These are phyloP conservation scores for Crepidodera aurea DNA, from an alignment of 2,888 invertebrate species.

Conservation along the genomic window DNA sequence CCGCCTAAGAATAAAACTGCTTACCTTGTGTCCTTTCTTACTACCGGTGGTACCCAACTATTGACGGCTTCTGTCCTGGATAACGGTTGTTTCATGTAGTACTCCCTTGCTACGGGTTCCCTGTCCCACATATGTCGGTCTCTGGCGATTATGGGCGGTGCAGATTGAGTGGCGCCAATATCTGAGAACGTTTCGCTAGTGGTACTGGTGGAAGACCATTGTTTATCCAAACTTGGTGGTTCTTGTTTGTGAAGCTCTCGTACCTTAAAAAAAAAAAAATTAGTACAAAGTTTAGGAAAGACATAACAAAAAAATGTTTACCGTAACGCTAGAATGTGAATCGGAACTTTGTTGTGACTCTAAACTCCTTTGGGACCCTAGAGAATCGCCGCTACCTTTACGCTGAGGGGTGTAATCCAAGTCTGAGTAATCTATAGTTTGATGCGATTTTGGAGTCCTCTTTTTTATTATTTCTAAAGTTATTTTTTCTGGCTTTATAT, in stretches of 20 bases:
- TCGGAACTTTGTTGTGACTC: conserved; percentile 64
- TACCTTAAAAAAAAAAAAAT: conserved; percentile 28
- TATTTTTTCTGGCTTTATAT: conserved; percentile 52
- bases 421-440: conserved; percentile 57
- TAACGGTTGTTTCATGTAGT: conserved; percentile 44
- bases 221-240: conserved; percentile 45
- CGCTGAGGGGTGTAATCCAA: conserved; percentile 58
- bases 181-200: conserved; percentile 58
- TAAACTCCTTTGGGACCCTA: conserved; percentile 64
- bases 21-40: conserved; percentile 31
- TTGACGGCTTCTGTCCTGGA: conserved; percentile 49
- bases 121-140: conserved; percentile 39
- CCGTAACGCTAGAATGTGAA: conserved; percentile 51
- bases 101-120: conserved; percentile 34
- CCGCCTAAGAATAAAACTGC: too few species aligned
- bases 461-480: conserved; percentile 47
- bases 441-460: conserved; percentile 55
- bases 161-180: conserved; percentile 52
- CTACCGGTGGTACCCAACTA: conserved; percentile 37
- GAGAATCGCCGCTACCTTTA: conserved; percentile 66
- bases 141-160: conserved; percentile 55
- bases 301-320: conserved; percentile 32
- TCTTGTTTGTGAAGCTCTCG: conserved; percentile 43
- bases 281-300: not conserved
- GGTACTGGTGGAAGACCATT: conserved; percentile 58